phyloP scores from a whole-genome alignment of 2,797 vertebrate genomes.

The Champsocephalus esox region DNA sequence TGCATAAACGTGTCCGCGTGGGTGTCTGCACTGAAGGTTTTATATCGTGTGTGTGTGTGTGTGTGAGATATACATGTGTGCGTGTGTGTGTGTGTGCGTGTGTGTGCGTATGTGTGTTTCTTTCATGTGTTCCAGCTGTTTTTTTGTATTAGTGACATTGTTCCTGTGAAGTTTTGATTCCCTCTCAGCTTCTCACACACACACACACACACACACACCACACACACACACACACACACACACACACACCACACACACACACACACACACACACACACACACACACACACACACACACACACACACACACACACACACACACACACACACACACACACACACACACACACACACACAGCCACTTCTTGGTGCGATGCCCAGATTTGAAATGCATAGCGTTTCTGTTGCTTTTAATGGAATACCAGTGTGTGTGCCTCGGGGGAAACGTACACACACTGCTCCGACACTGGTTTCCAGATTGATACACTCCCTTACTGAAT shows the following conservation, averaged over 20 bases:
- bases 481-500: conserved; percentile 65
- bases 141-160: conserved; percentile 40
- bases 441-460: conserved; percentile 62
- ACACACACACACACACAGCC: conserved; percentile 17
- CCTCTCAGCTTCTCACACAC: background rate
- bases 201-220: background rate
- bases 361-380: conserved; percentile 54
- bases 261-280: too few relatives aligned
- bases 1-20: conserved; percentile 15
- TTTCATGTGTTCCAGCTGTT: conserved; percentile 16
- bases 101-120: background rate
- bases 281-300: background rate
- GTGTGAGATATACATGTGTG: background rate
- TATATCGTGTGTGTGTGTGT: background rate
- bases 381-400: conserved; percentile 74
- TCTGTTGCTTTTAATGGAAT: conserved; percentile 75
- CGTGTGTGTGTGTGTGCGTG: background rate
- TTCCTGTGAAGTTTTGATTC: conserved; percentile 42
- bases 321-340: conserved; percentile 11
- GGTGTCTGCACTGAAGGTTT: conserved; percentile 18
- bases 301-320: background rate
- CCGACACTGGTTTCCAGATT: conserved; percentile 68
- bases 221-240: conserved; percentile 22
- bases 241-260: too few relatives aligned
- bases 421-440: conserved; percentile 64